Conservation (phyloP, 2,113 vertebrate genomes). For the Oryzias curvinotus region DNA sequence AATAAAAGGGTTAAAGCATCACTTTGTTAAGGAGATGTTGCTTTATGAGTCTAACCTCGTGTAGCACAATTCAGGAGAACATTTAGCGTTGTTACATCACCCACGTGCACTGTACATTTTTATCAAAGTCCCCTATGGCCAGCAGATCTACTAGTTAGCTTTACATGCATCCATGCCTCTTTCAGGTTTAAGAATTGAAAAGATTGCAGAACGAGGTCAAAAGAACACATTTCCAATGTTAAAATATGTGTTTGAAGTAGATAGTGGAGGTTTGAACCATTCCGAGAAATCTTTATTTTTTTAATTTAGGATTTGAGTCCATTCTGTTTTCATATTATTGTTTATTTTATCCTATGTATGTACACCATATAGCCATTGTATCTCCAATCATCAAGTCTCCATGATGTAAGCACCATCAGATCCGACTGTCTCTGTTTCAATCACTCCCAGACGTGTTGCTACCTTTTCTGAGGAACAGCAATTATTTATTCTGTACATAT, state of each 20-base stretch:
- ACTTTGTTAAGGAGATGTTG: conserved; percentile 55
- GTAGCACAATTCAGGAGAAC: conserved; percentile 13
- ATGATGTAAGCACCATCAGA: conserved; percentile 27
- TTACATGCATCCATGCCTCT: neutral
- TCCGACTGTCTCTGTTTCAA: conserved; percentile 23
- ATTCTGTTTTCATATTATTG: conserved; percentile 7
- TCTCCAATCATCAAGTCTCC: conserved; percentile 45
- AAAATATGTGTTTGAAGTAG: neutral
- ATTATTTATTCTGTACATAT: conserved; percentile 74
- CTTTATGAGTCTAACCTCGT: conserved; percentile 35
- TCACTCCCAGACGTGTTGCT: conserved; percentile 29
- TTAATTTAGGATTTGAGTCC: conserved; percentile 1
- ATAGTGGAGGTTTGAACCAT: neutral
- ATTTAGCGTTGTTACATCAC: conserved; percentile 8
- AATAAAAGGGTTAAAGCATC: conserved; percentile 50
- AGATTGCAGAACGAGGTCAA: neutral
- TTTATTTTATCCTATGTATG: neutral
- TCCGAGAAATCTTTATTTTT: neutral
- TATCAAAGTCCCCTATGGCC: conserved; percentile 5
- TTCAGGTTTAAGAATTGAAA: neutral
- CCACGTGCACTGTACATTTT: conserved; percentile 11
- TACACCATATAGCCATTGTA: conserved; percentile 33
- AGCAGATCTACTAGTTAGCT: conserved; percentile 5
- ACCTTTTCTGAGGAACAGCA: conserved; percentile 18
- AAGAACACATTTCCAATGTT: neutral